These are phyloP conservation scores for Dinoponera quadriceps DNA, from an alignment of 1,140 invertebrate species.

Conservation along the genomic window DNA sequence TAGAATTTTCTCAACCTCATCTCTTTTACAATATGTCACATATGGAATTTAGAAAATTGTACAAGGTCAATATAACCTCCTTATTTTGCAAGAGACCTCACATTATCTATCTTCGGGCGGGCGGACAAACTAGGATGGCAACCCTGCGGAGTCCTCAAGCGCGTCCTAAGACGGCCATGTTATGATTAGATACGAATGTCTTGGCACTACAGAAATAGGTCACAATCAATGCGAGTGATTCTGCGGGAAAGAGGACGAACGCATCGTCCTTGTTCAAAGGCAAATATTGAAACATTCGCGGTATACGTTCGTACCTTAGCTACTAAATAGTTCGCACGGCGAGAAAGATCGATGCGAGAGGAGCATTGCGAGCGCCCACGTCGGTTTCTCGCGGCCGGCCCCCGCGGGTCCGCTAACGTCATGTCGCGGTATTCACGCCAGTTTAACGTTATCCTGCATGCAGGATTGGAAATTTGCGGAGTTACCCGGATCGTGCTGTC, in stretches of 20 bases:
- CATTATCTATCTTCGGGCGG: too few species aligned
- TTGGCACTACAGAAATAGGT: neutral
- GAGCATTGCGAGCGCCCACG: too few species aligned
- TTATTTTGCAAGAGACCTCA: too few species aligned
- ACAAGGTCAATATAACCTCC: too few species aligned
- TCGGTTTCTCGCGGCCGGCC: too few species aligned
- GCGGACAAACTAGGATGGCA: too few species aligned
- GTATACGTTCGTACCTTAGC: neutral
- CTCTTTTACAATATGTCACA: too few species aligned
- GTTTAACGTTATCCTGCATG: conserved; percentile 19
- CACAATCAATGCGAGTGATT: conserved; percentile 26
- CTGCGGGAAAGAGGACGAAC: conserved; percentile 14
- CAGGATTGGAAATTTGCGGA: conserved; percentile 29
- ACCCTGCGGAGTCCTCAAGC: too few species aligned
- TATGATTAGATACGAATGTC: neutral
- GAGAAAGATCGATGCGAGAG: conserved; percentile 28
- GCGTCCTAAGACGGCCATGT: neutral
- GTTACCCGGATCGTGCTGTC: neutral
- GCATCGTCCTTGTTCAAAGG: neutral
- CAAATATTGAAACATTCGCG: conserved; percentile 30
- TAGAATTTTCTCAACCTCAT: too few species aligned
- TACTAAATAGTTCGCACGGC: too few species aligned
- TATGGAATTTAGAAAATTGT: too few species aligned
- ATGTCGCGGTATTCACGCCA: conserved; percentile 14
- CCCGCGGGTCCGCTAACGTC: conserved; percentile 22